phyloP scores from a whole-genome alignment of 2,888 invertebrate genomes.

The Temnothorax rugatulus region DNA sequence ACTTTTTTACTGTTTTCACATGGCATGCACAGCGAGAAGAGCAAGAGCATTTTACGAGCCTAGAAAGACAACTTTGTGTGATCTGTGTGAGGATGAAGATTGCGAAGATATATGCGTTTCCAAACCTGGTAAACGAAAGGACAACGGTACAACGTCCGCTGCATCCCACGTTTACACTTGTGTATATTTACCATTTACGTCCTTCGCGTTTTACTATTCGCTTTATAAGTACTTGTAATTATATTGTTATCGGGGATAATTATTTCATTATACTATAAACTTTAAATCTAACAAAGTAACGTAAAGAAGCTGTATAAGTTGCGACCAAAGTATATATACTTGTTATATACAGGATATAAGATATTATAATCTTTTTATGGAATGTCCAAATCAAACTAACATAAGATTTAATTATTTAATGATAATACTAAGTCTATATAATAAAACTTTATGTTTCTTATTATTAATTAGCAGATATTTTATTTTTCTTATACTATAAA shows the following conservation, averaged over 20 bases:
- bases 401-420: conserved; percentile 37
- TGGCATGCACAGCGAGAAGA: conserved; percentile 90
- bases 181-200: conserved; percentile 68
- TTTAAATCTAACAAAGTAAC: conserved; percentile 38
- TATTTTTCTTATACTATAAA: neutral
- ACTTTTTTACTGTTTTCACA: neutral
- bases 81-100: conserved; percentile 92
- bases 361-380: conserved; percentile 54
- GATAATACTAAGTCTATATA: conserved; percentile 33
- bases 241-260: conserved; percentile 31
- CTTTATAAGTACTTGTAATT: conserved; percentile 61
- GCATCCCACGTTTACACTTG: conserved; percentile 57
- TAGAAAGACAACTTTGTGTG: conserved; percentile 91
- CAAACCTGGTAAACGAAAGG: conserved; percentile 80
- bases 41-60: conserved; percentile 94
- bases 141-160: conserved; percentile 59
- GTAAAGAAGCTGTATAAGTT: conserved; percentile 54
- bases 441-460: conserved; percentile 46
- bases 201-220: conserved; percentile 49
- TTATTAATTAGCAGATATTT: conserved; percentile 17
- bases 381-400: conserved; percentile 48
- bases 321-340: conserved; percentile 65
- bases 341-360: conserved; percentile 38
- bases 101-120: conserved; percentile 87
- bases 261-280: conserved; percentile 48